Conservation (phyloP, 2,113 vertebrate species). For the Chitala chitala region DNA sequence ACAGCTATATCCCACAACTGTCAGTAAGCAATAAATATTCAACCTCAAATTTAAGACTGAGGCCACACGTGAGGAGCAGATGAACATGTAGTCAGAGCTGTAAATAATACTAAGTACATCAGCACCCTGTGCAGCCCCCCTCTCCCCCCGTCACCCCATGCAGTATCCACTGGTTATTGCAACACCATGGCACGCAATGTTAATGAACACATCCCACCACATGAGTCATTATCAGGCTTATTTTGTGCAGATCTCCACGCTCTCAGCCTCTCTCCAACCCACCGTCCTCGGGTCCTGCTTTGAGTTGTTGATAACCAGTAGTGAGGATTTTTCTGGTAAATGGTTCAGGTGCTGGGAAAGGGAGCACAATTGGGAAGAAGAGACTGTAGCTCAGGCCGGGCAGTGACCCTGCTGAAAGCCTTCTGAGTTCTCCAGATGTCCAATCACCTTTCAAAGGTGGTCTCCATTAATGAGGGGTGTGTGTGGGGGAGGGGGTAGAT, state of each 20-base stretch:
- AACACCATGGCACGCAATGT: not conserved
- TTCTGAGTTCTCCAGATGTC: not conserved
- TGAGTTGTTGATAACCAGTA: no score
- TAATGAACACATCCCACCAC: not conserved
- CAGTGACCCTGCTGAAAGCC: not conserved
- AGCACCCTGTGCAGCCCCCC: not conserved
- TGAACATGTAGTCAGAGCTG: not conserved
- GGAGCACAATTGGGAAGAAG: not conserved
- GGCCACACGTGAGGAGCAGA: constrained; percentile 4
- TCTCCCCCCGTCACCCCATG: no score
- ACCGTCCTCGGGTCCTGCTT: no score
- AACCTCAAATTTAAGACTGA: not conserved
- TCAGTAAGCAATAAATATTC: constrained; percentile 4
- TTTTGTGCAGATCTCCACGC: no score
- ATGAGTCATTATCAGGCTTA: not conserved
- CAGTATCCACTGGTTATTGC: no score
- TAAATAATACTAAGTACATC: constrained; percentile 13
- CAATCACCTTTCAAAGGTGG: not conserved
- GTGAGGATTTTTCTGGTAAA: not conserved
- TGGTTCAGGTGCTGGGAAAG: not conserved
- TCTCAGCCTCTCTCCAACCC: no score
- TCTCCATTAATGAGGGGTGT: not conserved
- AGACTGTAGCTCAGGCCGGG: not conserved
- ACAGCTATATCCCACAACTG: constrained; percentile 1
- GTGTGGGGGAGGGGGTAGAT: no score